These are phyloP conservation scores for Carollia perspicillata DNA, from an alignment of 2,113 vertebrate genomes.

Conservation along the genomic window DNA sequence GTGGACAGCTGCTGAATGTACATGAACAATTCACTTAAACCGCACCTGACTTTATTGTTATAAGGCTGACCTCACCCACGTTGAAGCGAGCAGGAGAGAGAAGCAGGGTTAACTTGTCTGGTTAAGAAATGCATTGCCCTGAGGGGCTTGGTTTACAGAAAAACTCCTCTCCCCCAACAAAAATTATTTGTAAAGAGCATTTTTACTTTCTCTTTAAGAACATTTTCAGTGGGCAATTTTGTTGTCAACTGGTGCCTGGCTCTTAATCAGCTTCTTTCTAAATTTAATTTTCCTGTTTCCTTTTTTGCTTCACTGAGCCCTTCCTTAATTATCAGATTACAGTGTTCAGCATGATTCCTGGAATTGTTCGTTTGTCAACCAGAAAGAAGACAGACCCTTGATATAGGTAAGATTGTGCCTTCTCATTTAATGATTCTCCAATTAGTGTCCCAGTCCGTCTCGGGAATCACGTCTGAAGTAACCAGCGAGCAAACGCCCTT, in stretches of 20 bases:
- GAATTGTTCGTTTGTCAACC: slow-evolving; percentile 61
- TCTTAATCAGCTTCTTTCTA: slow-evolving; percentile 40
- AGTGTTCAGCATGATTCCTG: slow-evolving; percentile 46
- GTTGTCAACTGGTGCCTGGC: background rate
- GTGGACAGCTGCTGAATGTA: background rate
- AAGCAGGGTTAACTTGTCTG: background rate
- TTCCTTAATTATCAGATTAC: slow-evolving; percentile 70
- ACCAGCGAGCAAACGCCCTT: background rate
- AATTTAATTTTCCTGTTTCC: slow-evolving; percentile 60
- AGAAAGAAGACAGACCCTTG: slow-evolving; percentile 51
- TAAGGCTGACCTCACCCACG: background rate
- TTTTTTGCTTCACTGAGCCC: slow-evolving; percentile 37
- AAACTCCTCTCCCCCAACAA: background rate
- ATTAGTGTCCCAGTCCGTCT: slow-evolving; percentile 64
- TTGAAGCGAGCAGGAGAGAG: background rate
- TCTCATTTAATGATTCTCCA: slow-evolving; percentile 62
- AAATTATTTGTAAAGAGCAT: background rate
- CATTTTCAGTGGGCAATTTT: background rate
- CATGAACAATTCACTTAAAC: background rate
- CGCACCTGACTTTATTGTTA: background rate
- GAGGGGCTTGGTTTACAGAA: background rate
- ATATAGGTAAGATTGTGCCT: slow-evolving; percentile 39
- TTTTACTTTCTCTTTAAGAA: slow-evolving; percentile 48
- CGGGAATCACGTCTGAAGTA: slow-evolving; percentile 27
- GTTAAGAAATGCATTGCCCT: background rate